Base-by-base conservation (phyloP, 2,797 vertebrate genomes). In the Labeo calbasu region DNA sequence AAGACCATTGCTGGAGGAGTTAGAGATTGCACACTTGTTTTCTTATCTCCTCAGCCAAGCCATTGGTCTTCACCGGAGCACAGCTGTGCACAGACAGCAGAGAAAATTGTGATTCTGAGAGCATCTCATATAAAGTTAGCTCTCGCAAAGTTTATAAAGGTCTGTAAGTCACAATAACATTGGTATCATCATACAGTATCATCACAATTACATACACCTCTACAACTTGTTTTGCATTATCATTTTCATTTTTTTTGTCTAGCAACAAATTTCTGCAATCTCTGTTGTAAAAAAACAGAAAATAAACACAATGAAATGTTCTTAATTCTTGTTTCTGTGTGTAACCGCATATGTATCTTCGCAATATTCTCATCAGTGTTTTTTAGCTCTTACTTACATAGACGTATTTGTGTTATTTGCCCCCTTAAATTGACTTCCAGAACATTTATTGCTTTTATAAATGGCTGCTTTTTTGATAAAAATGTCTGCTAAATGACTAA, bases 21-120 rank as follows among this genome's bases (percentile, higher is more conserved):
- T 82, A 63, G 46, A 86, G 78, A 86, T 76, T 53, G 19, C 71
- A 43, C 75, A 57, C 72, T 81, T 77, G 48, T 84, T 87, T 84
- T 85, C 88, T 87, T 85, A 85, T 82, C 50, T 73, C 25, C 51
- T 84, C 85, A 82, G 87, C 76, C 79, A 86, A 51, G 71, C 28
- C 40, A 14, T 25, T n/a, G 65, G 84, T 82, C 55, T 84, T 79
- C 71, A 78, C 48, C 50, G 43, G 51, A 70, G 66, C 77, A 48
- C 28, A 79, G 46, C 82, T 77, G 36, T 66, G 59, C 72, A 25
- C 48, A 77, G 63, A 66, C 23, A 66, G 48, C 51, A 61, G 11
- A 43, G 68, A 32, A 77, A 63, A 77, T 40, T 83, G 72, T 57
- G 61, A 83, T 17, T 43, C 25, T 77, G 48, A 78, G 65, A 71